These are phyloP conservation scores for Speoplatyrhinus poulsoni DNA, from an alignment of 2,113 vertebrate species.

Conservation along the genomic window DNA sequence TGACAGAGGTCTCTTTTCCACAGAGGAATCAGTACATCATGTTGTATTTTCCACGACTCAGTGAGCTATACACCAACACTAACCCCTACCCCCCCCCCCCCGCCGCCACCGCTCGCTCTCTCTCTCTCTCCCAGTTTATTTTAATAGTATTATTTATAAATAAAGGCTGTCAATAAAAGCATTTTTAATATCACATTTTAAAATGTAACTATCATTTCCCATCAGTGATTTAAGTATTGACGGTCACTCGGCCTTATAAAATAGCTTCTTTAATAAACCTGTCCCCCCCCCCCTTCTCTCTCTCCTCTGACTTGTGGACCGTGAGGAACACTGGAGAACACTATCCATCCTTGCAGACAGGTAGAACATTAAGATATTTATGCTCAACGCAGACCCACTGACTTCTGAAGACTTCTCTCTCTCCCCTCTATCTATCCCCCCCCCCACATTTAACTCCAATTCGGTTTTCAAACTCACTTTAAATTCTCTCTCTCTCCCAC, in stretches of 20 bases:
- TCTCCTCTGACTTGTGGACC: slow-evolving; percentile 16
- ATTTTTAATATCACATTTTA: too few species aligned
- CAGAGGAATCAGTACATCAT: too few species aligned
- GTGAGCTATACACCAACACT: too few species aligned
- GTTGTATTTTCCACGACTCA: too few species aligned
- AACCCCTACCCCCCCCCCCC: too few species aligned
- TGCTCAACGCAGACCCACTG: slow-evolving; percentile 58
- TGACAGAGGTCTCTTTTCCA: too few species aligned
- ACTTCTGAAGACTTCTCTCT: slow-evolving; percentile 10
- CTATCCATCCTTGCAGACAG: slow-evolving; percentile 44
- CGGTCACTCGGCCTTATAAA: too few species aligned
- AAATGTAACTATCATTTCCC: too few species aligned
- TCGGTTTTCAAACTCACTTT: not conserved
- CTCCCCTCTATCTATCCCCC: not conserved
- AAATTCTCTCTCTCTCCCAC: not conserved
- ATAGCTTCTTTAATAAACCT: too few species aligned
- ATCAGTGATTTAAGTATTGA: too few species aligned
- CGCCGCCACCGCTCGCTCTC: not conserved
- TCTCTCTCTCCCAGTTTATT: not conserved
- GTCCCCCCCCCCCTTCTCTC: not conserved
- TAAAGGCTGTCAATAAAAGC: too few species aligned
- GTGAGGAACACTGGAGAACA: slow-evolving; percentile 22
- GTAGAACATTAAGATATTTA: slow-evolving; percentile 57
- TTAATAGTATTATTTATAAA: too few species aligned
- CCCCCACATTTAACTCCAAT: not conserved